A percentile compares a stretch with the other conserved stretches of the same genome.
Conservation (phyloP, 1,140 invertebrate species). For the Periplaneta americana region DNA sequence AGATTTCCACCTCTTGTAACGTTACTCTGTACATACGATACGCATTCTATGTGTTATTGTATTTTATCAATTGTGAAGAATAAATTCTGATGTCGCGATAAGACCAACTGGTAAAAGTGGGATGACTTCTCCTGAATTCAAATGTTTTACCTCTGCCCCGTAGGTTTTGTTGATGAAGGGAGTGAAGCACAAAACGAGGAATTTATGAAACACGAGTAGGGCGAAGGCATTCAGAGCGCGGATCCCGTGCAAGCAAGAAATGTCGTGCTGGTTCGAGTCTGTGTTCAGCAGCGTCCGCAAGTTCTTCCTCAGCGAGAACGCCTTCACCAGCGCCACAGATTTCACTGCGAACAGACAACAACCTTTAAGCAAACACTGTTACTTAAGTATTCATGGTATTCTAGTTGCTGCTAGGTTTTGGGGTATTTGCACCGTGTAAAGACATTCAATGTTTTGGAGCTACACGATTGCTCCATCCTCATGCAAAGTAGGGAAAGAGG, state of each 20-base stretch:
- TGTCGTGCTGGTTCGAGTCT: not conserved
- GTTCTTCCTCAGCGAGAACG: slow-evolving; percentile 17
- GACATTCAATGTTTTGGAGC: no score
- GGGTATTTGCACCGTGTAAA: no score
- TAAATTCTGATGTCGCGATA: no score
- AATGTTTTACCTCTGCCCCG: slow-evolving; percentile 1
- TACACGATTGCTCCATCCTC: no score
- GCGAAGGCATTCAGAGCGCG: slow-evolving; percentile 15
- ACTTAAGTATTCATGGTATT: no score
- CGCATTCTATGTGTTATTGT: no score
- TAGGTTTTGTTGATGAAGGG: slow-evolving; percentile 14
- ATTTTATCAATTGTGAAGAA: not conserved
- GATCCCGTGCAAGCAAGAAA: slow-evolving; percentile 11
- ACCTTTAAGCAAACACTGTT: no score
- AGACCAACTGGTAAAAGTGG: not conserved
- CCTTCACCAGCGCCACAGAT: not conserved
- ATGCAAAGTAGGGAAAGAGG: no score
- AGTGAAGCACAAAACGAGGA: slow-evolving; percentile 8
- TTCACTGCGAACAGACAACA: not conserved
- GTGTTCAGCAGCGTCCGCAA: not conserved
- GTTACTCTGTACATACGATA: no score
- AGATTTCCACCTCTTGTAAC: no score
- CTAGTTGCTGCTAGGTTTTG: no score
- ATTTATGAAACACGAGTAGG: slow-evolving; percentile 16
- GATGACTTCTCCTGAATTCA: no score